phyloP scores from a whole-genome alignment of 2,113 vertebrate genomes.

The Ammodramus savannarum region DNA sequence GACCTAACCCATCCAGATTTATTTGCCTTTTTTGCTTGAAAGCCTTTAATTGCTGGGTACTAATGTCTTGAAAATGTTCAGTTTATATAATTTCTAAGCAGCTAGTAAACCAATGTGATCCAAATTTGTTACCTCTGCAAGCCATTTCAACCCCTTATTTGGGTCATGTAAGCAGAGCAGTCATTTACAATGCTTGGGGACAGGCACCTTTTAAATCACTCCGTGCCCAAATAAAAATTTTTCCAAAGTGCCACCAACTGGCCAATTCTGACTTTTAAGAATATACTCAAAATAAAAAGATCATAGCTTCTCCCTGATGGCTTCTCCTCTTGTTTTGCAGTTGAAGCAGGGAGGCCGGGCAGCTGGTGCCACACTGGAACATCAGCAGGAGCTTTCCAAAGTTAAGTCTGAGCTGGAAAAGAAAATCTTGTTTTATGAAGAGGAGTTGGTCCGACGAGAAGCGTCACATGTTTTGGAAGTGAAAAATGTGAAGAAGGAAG shows the following conservation, averaged over 20 bases:
- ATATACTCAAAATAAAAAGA: background rate
- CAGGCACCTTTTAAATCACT: background rate
- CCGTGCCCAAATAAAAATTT: background rate
- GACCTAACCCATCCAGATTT: background rate
- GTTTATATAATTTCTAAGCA: background rate
- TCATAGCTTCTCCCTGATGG: background rate
- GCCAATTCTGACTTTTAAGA: background rate
- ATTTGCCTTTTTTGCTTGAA: background rate
- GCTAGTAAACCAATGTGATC: background rate
- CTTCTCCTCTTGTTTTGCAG: slow-evolving; percentile 50
- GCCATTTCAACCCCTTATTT: background rate
- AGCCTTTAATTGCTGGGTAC: background rate
- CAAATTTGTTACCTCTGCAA: background rate
- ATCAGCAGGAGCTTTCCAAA: slow-evolving; percentile 89
- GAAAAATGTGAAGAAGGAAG: slow-evolving; percentile 88
- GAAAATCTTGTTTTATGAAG: slow-evolving; percentile 91
- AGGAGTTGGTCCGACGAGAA: slow-evolving; percentile 89
- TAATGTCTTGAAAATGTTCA: background rate
- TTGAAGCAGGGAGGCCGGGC: slow-evolving; percentile 84
- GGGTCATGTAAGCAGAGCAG: background rate
- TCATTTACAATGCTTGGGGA: background rate
- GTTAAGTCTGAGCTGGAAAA: slow-evolving; percentile 91
- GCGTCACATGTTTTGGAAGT: slow-evolving; percentile 86
- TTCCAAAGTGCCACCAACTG: background rate
- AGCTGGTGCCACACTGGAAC: slow-evolving; percentile 72